Evolutionary conservation across 2,888 invertebrate species (phyloP).

Genomic region (Leptopilina drosophilae): DNA sequence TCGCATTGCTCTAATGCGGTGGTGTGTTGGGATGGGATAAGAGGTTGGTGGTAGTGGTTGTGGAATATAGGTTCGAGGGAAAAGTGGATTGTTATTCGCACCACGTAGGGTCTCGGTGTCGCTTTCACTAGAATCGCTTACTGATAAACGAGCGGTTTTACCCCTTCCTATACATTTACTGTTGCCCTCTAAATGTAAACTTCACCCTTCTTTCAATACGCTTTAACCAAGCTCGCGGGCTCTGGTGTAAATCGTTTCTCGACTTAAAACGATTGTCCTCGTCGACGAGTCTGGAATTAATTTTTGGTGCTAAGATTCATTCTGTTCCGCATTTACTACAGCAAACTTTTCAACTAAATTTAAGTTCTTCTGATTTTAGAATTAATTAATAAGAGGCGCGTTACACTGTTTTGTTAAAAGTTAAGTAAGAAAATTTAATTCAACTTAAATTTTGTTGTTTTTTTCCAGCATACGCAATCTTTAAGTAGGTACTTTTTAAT

Average conservation of each 20-base stretch:
- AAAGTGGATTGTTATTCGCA: constrained; percentile 73
- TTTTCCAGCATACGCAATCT: too few species aligned
- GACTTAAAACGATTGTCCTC: constrained; percentile 70
- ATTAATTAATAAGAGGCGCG: too few species aligned
- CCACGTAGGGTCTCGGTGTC: constrained; percentile 74
- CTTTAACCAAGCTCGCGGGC: constrained; percentile 52
- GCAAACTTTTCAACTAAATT: too few species aligned
- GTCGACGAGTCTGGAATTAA: constrained; percentile 59
- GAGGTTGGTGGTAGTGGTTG: constrained; percentile 46
- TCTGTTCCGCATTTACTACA: constrained; percentile 34
- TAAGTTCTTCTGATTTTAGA: too few species aligned
- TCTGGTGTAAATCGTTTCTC: constrained; percentile 58
- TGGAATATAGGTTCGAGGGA: constrained; percentile 44
- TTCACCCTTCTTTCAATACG: constrained; percentile 65
- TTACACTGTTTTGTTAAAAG: too few species aligned
- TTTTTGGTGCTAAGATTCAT: constrained; percentile 57
- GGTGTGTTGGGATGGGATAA: constrained; percentile 45
- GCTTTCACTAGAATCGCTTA: constrained; percentile 76
- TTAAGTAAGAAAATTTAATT: too few species aligned
- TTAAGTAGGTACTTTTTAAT: too few species aligned
- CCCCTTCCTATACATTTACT: constrained; percentile 56
- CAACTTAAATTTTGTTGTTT: too few species aligned
- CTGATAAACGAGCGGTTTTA: constrained; percentile 77
- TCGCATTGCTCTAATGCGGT: constrained; percentile 45
- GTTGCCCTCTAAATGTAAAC: constrained; percentile 70